phyloP scores from a whole-genome alignment of 64 coral and sea anemone species.

The Orbicella faveolata region DNA sequence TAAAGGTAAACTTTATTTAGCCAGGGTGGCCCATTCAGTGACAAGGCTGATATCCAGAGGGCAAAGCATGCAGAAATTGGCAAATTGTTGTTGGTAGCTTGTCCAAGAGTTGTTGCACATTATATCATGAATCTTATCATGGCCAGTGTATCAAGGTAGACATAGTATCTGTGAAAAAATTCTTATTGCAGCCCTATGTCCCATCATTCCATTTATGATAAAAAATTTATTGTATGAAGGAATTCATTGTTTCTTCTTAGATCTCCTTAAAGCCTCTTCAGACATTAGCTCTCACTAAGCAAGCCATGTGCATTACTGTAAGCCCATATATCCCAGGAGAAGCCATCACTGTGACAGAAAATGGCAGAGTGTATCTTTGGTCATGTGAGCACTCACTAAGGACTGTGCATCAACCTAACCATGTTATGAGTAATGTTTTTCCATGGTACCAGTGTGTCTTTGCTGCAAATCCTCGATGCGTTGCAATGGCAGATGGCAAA shows the following conservation, averaged over 20 bases:
- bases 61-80: no score
- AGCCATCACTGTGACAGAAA: conserved; percentile 66
- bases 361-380: conserved; percentile 67
- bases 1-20: no score
- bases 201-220: no score
- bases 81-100: no score
- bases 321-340: conserved; percentile 89
- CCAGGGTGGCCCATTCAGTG: no score
- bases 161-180: background rate
- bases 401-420: background rate
- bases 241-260: background rate
- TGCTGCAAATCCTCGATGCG: conserved; percentile 79
- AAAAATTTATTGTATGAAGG: background rate
- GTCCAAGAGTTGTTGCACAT: no score
- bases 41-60: no score
- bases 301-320: conserved; percentile 59
- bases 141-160: background rate
- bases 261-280: background rate
- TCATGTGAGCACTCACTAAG: conserved; percentile 23
- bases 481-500: conserved; percentile 55
- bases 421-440: conserved; percentile 12
- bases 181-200: background rate
- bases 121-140: background rate
- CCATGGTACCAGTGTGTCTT: conserved; percentile 79
- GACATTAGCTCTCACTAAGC: conserved; percentile 28